Conservation (phyloP, 2,797 vertebrate species). For the Moxostoma hubbsi region DNA sequence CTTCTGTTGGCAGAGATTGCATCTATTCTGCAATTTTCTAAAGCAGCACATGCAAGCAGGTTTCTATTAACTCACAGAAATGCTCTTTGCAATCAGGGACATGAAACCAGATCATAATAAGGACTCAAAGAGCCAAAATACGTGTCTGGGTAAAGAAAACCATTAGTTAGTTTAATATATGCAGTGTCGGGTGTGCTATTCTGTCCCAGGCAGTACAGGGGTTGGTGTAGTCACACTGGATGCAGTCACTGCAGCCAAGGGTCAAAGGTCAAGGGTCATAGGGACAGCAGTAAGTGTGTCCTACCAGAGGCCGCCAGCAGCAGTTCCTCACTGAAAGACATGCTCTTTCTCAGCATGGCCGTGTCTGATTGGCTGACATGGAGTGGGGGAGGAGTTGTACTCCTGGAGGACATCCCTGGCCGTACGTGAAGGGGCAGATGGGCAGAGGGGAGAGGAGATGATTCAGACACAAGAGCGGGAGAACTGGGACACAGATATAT, state of each 20-base stretch:
- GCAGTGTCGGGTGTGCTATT: background rate
- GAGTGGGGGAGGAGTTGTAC: conserved; percentile 76
- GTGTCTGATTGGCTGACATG: conserved; percentile 86
- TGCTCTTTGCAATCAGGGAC: no score
- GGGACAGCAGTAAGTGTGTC: conserved; percentile 71
- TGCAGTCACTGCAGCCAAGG: conserved; percentile 39
- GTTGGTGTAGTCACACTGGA: conserved; percentile 27
- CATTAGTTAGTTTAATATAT: conserved; percentile 7
- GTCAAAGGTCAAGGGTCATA: conserved; percentile 4
- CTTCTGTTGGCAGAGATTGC: background rate
- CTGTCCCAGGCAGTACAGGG: conserved; percentile 1
- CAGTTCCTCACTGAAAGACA: conserved; percentile 97
- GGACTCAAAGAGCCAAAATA: background rate
- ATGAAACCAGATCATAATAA: conserved; percentile 3
- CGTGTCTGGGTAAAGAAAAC: background rate
- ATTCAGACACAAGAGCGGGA: conserved; percentile 85
- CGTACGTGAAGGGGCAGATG: conserved; percentile 77
- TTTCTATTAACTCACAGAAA: conserved; percentile 36
- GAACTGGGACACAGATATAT: conserved; percentile 91
- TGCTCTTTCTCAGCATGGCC: conserved; percentile 93
- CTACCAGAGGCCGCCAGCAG: conserved; percentile 96
- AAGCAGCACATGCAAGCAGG: conserved; percentile 6
- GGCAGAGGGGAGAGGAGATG: conserved; percentile 74
- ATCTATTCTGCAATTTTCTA: background rate
- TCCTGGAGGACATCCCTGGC: conserved; percentile 73